Evolutionary conservation across 2,113 vertebrate species (phyloP).

Genomic region (Ptilonorhynchus violaceus): DNA sequence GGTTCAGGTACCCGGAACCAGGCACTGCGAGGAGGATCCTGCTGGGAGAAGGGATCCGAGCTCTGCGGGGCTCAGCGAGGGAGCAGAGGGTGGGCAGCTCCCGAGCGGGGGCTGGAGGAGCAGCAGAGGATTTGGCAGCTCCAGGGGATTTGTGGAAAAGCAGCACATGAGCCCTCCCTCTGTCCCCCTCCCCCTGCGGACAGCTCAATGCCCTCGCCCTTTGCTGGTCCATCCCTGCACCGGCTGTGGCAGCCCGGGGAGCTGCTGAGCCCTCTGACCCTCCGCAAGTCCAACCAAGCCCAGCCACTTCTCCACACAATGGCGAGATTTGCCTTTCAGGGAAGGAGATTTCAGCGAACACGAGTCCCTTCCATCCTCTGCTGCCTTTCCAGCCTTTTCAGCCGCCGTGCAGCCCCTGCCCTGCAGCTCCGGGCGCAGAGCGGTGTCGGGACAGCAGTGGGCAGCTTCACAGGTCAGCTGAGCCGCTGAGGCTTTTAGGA

Average conservation of each 20-base stretch:
- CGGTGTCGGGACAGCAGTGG: not conserved
- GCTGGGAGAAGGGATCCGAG: not conserved
- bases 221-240: not conserved
- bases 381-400: not conserved
- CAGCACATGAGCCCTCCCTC: not conserved
- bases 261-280: not conserved
- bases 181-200: accelerated
- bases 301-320: not conserved
- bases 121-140: not conserved
- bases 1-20: not conserved
- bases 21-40: not conserved
- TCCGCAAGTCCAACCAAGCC: not conserved
- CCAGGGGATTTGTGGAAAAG: not conserved
- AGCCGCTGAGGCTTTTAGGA: not conserved
- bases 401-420: not conserved
- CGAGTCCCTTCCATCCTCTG: not conserved
- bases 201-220: not conserved
- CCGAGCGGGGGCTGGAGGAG: not conserved
- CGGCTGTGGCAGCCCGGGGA: not conserved
- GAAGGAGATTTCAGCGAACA: not conserved
- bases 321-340: not conserved
- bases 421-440: not conserved
- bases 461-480: not conserved
- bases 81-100: not conserved
- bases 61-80: not conserved